Conservation (phyloP, 2,888 invertebrate genomes). For the Lepidochrysops patricia region DNA sequence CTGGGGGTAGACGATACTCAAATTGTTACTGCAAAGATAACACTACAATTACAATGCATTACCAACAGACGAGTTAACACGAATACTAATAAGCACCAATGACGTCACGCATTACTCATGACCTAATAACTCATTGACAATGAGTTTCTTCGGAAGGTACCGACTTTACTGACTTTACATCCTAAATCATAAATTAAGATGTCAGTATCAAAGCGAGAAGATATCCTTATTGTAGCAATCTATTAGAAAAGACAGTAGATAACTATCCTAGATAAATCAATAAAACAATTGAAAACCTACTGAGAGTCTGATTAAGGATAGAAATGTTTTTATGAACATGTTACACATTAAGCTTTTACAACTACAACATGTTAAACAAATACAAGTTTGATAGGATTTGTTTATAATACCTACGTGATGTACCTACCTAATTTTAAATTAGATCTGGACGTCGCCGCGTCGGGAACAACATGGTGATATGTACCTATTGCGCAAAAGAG, state of each 20-base stretch:
- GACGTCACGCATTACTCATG: constrained; percentile 27
- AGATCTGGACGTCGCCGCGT: no score
- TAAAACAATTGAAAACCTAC: no score
- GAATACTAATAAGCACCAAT: constrained; percentile 32
- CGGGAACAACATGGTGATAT: no score
- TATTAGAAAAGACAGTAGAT: neutral
- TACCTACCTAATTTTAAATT: no score
- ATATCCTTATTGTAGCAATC: neutral
- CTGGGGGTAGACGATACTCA: no score
- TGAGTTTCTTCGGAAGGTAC: neutral
- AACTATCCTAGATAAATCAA: neutral
- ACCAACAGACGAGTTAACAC: neutral
- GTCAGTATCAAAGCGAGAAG: neutral
- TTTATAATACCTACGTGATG: no score
- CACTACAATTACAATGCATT: neutral
- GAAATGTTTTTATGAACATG: no score
- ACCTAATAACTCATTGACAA: constrained; percentile 28
- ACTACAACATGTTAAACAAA: no score
- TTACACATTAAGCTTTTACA: no score
- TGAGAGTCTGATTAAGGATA: no score
- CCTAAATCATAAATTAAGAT: neutral
- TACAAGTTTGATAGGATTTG: no score
- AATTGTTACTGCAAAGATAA: neutral
- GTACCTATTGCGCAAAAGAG: no score
- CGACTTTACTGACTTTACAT: neutral